These are phyloP conservation scores for Tympanoctomys barrerae DNA, from an alignment of 2,797 vertebrate species.

Conservation along the genomic window DNA sequence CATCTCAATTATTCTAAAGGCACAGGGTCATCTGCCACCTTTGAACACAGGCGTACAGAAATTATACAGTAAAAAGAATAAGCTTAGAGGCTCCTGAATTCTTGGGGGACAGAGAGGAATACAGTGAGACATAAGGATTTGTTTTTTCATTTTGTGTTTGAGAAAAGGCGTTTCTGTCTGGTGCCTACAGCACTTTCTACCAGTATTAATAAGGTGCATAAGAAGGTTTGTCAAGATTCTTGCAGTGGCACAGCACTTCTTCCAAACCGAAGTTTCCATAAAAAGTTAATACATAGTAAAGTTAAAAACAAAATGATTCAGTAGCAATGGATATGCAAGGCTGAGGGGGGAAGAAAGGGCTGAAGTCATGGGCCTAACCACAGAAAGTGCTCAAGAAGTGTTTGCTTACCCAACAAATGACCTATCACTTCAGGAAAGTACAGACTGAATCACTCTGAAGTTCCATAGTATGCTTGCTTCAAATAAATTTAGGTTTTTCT, in stretches of 20 bases:
- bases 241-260: background rate
- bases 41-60: conserved; percentile 39
- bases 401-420: conserved; percentile 37
- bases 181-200: background rate
- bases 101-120: background rate
- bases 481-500: background rate
- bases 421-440: background rate
- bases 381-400: background rate
- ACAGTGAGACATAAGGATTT: background rate
- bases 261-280: conserved; percentile 15
- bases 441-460: background rate
- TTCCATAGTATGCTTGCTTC: background rate
- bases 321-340: background rate
- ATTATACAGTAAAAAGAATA: background rate
- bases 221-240: background rate
- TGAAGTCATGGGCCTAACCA: background rate
- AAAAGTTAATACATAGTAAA: conserved; percentile 4
- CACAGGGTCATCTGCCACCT: conserved; percentile 45
- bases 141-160: background rate
- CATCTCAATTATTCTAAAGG: conserved; percentile 61
- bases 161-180: background rate
- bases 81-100: background rate
- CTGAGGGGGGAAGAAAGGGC: background rate
- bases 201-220: background rate
- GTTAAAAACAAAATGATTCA: background rate